Evolutionary conservation across 2,888 invertebrate genomes (phyloP).

Genomic region (Hypercompe scribonia): DNA sequence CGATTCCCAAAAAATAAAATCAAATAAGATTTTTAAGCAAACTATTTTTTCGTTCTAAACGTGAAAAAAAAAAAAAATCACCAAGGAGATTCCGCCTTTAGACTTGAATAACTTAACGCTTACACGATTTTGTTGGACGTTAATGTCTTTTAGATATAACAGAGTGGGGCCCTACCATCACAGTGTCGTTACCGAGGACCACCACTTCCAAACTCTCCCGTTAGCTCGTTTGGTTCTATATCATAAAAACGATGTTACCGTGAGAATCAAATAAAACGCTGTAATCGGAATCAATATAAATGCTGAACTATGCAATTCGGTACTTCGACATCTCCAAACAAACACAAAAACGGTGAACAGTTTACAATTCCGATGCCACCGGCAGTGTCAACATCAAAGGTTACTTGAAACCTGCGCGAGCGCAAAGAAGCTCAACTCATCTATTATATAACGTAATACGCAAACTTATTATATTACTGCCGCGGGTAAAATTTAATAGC

Average conservation of each 20-base stretch:
- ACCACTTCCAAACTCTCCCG: background rate
- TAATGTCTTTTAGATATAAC: background rate
- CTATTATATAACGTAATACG: constrained; percentile 8
- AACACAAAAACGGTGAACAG: background rate
- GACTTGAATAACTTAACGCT: background rate
- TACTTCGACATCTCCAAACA: background rate
- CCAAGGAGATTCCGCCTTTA: background rate
- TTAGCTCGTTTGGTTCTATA: background rate
- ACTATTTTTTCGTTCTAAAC: too few relatives aligned
- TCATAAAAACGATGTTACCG: background rate
- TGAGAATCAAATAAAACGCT: background rate
- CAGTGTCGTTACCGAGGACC: background rate
- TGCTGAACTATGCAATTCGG: background rate
- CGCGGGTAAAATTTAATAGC: background rate
- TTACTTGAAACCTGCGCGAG: constrained; percentile 3
- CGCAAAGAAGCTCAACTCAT: background rate
- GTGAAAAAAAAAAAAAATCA: background rate
- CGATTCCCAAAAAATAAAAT: too few relatives aligned
- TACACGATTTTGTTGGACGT: background rate
- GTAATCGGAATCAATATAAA: background rate
- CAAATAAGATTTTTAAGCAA: too few relatives aligned
- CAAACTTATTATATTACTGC: background rate
- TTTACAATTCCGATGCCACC: background rate
- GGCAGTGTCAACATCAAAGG: constrained; percentile 3
- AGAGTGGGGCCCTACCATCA: background rate